Percentiles rank a stretch among this genome's conserved stretches.
phyloP scores from a whole-genome alignment of 2,797 vertebrate genomes.

The Channa striata region DNA sequence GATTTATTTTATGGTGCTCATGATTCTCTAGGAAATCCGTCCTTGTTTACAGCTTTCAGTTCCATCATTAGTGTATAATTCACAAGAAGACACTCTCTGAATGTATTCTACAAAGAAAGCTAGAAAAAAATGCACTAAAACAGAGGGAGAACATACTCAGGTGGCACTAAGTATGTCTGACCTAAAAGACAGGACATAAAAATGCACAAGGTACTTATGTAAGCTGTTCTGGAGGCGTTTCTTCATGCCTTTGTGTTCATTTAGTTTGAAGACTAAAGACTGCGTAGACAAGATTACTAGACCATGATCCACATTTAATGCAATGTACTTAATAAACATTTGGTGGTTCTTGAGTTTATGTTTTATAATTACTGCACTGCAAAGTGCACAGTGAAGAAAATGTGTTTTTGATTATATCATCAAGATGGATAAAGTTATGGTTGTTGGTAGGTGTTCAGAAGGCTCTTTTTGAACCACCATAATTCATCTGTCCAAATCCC shows the following conservation, averaged over 20 bases:
- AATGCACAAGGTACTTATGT: neutral
- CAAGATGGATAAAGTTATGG: neutral
- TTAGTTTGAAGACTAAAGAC: neutral
- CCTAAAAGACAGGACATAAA: neutral
- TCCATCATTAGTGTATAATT: constrained; percentile 11
- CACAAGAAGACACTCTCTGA: constrained; percentile 3
- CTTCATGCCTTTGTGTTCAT: neutral
- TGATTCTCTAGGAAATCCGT: constrained; percentile 14
- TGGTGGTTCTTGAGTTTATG: neutral
- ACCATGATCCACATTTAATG: neutral
- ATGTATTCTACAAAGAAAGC: neutral
- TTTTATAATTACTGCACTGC: neutral
- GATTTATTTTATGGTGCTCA: constrained; percentile 16
- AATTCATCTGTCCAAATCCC: neutral
- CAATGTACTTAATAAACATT: neutral
- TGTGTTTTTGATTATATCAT: neutral
- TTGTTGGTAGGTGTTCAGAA: neutral
- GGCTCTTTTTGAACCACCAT: neutral
- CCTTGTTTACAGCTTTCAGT: constrained; percentile 37
- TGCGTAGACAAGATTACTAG: neutral
- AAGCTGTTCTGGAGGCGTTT: neutral
- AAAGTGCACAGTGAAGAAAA: neutral
- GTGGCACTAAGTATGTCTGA: neutral
- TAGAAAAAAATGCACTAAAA: neutral
- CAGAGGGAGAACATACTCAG: neutral